A percentile compares a stretch with the other conserved stretches of the same genome.
Conservation (phyloP, 2,888 invertebrate species). For the Lucinisca nassula region DNA sequence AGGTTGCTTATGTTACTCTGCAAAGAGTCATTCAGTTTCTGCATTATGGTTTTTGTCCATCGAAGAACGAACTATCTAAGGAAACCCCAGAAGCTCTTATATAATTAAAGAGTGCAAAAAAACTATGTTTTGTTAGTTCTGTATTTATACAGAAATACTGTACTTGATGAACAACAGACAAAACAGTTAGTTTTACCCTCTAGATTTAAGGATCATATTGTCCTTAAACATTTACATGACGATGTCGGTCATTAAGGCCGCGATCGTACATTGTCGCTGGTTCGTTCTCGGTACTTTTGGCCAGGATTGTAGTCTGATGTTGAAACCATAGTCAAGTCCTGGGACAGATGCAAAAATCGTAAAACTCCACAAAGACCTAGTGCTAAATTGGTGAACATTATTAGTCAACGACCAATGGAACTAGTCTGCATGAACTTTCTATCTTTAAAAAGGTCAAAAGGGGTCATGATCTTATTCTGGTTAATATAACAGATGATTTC, state of each 20-base stretch:
- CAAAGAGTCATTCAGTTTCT: not conserved
- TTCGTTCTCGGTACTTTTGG: conserved; percentile 28
- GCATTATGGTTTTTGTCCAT: not conserved
- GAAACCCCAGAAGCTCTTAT: not conserved
- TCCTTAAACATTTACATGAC: conserved; percentile 18
- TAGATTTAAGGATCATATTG: not conserved
- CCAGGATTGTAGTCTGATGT: conserved; percentile 28
- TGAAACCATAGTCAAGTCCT: not conserved
- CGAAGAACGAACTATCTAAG: not conserved
- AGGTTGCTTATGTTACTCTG: not conserved
- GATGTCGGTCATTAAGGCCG: not conserved
- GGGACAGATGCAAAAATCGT: not conserved
- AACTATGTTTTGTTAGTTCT: not conserved
- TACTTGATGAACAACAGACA: not conserved
- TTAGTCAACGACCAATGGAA: conserved; percentile 25
- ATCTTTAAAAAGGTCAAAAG: not conserved
- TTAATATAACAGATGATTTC: conserved; percentile 32
- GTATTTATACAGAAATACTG: conserved; percentile 2
- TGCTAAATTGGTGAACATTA: conserved; percentile 22
- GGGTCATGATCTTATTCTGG: conserved; percentile 6
- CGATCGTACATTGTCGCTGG: not conserved
- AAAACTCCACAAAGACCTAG: conserved; percentile 16
- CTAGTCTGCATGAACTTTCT: conserved; percentile 36
- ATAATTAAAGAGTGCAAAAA: not conserved
- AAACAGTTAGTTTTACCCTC: not conserved